Percentiles rank a stretch among this genome's conserved stretches.
Conservation (phyloP, 1,140 invertebrate species). For the Nautilus pompilius region DNA sequence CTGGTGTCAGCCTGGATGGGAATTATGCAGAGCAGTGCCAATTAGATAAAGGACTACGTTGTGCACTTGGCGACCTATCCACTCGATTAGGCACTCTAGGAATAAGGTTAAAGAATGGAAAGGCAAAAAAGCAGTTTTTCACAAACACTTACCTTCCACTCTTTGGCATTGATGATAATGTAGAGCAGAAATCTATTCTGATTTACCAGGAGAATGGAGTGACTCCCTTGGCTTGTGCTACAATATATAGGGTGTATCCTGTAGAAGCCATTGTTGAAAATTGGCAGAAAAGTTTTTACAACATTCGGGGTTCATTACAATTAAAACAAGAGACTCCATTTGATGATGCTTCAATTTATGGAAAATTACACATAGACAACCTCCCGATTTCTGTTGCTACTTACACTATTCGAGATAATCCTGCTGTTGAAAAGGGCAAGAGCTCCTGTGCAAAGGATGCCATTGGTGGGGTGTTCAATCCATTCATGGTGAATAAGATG, state of each 20-base stretch:
- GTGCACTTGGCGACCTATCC: constrained; percentile 60
- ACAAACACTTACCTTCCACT: constrained; percentile 76
- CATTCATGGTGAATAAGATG: neutral
- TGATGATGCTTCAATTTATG: neutral
- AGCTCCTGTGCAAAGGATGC: neutral
- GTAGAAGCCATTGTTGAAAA: neutral
- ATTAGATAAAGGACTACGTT: constrained; percentile 51
- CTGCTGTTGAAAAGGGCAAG: neutral
- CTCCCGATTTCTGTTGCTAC: neutral
- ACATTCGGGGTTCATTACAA: neutral
- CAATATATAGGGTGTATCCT: constrained; percentile 33
- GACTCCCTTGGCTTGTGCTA: constrained; percentile 81
- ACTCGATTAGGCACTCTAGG: constrained; percentile 66
- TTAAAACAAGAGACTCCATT: neutral
- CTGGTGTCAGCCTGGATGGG: constrained; percentile 60
- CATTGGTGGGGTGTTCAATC: neutral
- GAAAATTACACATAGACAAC: neutral
- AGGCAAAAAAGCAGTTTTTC: constrained; percentile 73
- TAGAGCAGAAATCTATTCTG: constrained; percentile 81
- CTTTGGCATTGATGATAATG: constrained; percentile 68
- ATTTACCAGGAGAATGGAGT: constrained; percentile 85
- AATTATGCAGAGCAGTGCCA: constrained; percentile 40
- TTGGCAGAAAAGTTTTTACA: neutral
- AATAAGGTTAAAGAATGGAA: constrained; percentile 69
- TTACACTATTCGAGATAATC: neutral